phyloP scores from a whole-genome alignment of 2,888 invertebrate genomes.

The Leptinotarsa haldemani region DNA sequence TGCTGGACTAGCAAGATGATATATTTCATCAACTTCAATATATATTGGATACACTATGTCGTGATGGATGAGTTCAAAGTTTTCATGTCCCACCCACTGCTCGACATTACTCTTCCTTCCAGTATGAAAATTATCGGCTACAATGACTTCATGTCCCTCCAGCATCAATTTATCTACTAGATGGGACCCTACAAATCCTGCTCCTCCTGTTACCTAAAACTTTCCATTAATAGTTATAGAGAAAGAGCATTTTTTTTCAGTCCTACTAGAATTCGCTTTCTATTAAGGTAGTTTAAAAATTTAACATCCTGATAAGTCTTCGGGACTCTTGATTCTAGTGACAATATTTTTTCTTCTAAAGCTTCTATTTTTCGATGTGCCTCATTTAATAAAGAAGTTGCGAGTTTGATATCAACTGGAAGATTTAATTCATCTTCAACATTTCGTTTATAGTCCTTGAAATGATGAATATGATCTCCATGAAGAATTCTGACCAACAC shows the following conservation, averaged over 20 bases:
- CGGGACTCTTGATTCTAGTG: constrained; percentile 79
- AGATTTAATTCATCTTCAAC: constrained; percentile 43
- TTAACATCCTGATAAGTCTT: constrained; percentile 92
- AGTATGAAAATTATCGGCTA: constrained; percentile 98
- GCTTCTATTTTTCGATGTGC: constrained; percentile 74
- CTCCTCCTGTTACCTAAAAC: constrained; percentile 88
- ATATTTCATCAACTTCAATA: constrained; percentile 98
- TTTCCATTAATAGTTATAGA: constrained; percentile 7
- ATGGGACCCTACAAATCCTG: constrained; percentile 99
- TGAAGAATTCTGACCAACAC: constrained; percentile 52
- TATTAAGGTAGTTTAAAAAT: constrained; percentile 89
- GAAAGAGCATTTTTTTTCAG: background rate
- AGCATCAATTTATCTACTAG: constrained; percentile 95
- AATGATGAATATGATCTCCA: constrained; percentile 53
- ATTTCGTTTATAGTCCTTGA: constrained; percentile 45
- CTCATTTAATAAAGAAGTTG: constrained; percentile 66
- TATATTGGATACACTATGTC: constrained; percentile 98
- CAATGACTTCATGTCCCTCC: constrained; percentile 95
- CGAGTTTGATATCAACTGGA: constrained; percentile 52
- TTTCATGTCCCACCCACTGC: constrained; percentile 99
- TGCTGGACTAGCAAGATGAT: constrained; percentile 98
- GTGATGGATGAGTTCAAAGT: constrained; percentile 98
- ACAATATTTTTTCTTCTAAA: constrained; percentile 78
- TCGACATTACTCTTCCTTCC: constrained; percentile 97
- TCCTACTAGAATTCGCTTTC: constrained; percentile 89